A percentile compares a stretch with the other conserved stretches of the same genome.
Evolutionary conservation across 2,888 invertebrate species (phyloP).

Genomic region (Dicyrtomina minuta): DNA sequence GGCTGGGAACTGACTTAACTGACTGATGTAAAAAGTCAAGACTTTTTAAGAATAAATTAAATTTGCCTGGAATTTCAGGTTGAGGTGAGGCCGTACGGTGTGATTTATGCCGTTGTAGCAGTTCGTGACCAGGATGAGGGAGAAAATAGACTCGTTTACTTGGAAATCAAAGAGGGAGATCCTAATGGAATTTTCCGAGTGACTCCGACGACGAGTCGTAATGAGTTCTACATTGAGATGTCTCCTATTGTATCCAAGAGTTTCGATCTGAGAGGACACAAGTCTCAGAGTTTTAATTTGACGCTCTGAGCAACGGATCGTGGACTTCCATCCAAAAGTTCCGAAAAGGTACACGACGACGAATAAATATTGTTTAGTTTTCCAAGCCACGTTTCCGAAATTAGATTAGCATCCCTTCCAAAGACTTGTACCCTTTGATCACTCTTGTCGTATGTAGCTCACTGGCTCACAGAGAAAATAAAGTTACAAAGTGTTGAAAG

Average conservation of each 20-base stretch:
- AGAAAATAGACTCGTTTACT: slow-evolving; percentile 77
- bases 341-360: slow-evolving; percentile 29
- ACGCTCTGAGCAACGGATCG: slow-evolving; percentile 81
- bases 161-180: slow-evolving; percentile 87
- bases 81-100: slow-evolving; percentile 64
- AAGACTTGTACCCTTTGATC: not conserved
- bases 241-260: slow-evolving; percentile 51
- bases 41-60: too few relatives aligned
- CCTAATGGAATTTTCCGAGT: slow-evolving; percentile 86
- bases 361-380: not conserved
- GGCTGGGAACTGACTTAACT: too few relatives aligned
- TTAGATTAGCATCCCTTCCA: slow-evolving; percentile 3
- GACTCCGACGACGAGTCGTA: slow-evolving; percentile 61
- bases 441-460: not conserved
- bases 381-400: not conserved
- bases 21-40: too few relatives aligned
- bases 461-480: too few relatives aligned
- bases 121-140: slow-evolving; percentile 82
- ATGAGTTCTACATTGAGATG: slow-evolving; percentile 58
- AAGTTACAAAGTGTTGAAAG: too few relatives aligned
- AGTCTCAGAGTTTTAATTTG: slow-evolving; percentile 81
- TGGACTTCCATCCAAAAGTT: slow-evolving; percentile 70
- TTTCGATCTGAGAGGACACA: slow-evolving; percentile 47
- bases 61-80: slow-evolving; percentile 39
- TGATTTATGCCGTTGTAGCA: slow-evolving; percentile 85